Conservation (phyloP, 2,113 vertebrate species). For the Tupaia chinensis region DNA sequence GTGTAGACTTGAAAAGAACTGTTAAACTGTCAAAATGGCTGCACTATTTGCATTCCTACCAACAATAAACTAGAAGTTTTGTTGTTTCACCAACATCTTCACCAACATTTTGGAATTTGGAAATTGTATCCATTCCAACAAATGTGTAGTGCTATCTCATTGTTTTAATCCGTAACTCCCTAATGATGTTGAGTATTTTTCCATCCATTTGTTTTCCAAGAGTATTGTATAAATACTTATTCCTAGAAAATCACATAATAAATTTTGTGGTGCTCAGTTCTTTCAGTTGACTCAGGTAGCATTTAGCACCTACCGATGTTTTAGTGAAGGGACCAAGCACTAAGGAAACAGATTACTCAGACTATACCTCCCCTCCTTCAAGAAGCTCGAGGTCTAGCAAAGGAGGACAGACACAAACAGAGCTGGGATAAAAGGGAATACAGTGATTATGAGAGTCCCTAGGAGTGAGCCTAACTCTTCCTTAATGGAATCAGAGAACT, state of each 20-base stretch:
- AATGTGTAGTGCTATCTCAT: not conserved
- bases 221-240: not conserved
- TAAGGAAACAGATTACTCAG: not conserved
- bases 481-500: not conserved
- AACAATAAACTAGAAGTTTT: not conserved
- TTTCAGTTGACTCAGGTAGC: not conserved
- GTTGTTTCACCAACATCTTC: not conserved
- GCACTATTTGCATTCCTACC: not conserved
- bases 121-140: not conserved
- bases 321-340: not conserved
- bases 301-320: not conserved
- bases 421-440: not conserved
- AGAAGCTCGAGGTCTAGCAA: rapidly evolving
- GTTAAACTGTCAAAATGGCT: not conserved
- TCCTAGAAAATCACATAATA: not conserved
- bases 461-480: not conserved
- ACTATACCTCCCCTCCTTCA: not conserved
- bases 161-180: not conserved
- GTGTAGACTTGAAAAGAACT: not conserved
- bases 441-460: rapidly evolving
- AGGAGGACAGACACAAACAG: rapidly evolving
- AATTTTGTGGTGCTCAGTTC: not conserved
- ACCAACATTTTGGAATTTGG: not conserved
- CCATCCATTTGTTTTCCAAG: not conserved
- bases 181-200: not conserved